phyloP scores from a whole-genome alignment of 2,113 vertebrate species.

The Tychaedon coryphoeus region DNA sequence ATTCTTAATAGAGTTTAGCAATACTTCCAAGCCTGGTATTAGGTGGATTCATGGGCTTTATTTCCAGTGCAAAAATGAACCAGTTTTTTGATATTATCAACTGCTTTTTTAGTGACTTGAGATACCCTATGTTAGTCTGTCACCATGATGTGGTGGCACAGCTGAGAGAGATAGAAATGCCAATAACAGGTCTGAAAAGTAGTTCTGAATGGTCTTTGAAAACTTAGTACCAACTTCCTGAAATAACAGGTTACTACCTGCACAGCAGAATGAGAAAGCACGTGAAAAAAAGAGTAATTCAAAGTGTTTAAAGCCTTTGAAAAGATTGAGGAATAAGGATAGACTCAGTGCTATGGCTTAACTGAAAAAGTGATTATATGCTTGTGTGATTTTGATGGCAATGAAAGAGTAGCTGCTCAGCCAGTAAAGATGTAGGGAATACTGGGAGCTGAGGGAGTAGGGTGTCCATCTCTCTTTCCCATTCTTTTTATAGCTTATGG shows the following conservation, averaged over 20 bases:
- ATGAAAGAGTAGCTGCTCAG: neutral
- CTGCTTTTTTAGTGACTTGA: neutral
- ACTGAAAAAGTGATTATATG: neutral
- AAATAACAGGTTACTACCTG: neutral
- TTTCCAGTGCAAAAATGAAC: neutral
- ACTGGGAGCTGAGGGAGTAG: neutral
- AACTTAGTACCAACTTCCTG: neutral
- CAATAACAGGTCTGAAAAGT: slow-evolving; percentile 31
- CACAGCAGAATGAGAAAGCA: neutral
- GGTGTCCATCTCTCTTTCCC: neutral
- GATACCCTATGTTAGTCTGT: neutral
- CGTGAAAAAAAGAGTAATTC: neutral
- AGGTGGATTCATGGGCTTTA: neutral
- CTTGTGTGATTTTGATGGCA: neutral
- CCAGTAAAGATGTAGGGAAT: neutral
- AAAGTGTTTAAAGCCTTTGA: neutral
- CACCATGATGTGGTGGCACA: neutral
- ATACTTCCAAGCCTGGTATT: neutral
- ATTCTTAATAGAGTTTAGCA: neutral
- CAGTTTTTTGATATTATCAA: neutral
- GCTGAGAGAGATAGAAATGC: slow-evolving; percentile 25
- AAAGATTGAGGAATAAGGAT: neutral
- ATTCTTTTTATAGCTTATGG: neutral
- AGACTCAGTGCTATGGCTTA: neutral
- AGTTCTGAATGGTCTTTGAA: slow-evolving; percentile 16